phyloP scores from a whole-genome alignment of 2,888 invertebrate species.

The Dicyrtoma fusca region DNA sequence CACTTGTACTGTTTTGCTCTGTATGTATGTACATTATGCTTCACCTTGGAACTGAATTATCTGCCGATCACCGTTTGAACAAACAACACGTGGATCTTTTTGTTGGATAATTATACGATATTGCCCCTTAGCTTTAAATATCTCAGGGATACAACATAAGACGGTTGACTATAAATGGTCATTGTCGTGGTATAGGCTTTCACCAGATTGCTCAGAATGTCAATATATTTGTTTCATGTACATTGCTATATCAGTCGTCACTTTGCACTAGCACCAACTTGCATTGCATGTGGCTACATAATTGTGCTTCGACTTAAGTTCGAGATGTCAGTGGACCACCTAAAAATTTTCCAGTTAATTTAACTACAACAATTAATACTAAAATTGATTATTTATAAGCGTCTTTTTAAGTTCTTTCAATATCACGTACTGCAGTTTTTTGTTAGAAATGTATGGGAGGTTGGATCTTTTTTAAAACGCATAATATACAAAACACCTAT shows the following conservation, averaged over 20 bases:
- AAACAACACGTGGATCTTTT: background rate
- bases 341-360: too few relatives aligned
- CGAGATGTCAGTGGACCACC: constrained; percentile 56
- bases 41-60: background rate
- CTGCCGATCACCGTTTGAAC: background rate
- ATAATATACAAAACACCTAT: too few relatives aligned
- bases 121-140: constrained; percentile 24
- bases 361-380: too few relatives aligned
- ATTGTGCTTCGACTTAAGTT: constrained; percentile 45
- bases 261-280: background rate
- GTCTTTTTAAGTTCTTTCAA: too few relatives aligned
- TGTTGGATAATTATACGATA: background rate
- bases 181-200: background rate
- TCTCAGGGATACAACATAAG: constrained; percentile 22
- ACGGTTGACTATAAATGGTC: background rate
- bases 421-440: too few relatives aligned
- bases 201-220: constrained; percentile 13
- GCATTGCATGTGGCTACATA: constrained; percentile 31
- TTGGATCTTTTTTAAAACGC: constrained; percentile 47
- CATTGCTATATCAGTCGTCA: constrained; percentile 10
- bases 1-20: constrained; percentile 1
- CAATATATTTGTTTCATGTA: background rate
- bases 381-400: too few relatives aligned
- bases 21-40: constrained; percentile 1
- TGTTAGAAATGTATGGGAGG: constrained; percentile 41